Base-by-base conservation (phyloP, 2,888 invertebrate species). In the Dryadula phaetusa region DNA sequence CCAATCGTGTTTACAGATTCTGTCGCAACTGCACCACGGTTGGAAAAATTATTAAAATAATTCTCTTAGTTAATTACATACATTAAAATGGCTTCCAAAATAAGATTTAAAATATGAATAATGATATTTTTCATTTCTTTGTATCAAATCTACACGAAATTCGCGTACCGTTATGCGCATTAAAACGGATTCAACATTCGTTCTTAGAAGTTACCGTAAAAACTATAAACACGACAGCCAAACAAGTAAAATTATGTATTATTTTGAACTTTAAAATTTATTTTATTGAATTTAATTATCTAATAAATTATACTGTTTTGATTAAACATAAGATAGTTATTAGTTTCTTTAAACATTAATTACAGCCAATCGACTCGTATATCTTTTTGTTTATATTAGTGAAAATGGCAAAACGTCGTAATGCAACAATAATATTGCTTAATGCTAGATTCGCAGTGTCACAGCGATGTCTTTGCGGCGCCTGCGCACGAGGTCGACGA, bases 401-500 rank as follows among this genome's bases (percentile, higher is more conserved):
- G 12, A 22, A 56, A 44, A 28, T 14, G 18, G 22, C 16, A 20
- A 63, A 54, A 32, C 56, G 10, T 42, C 10, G 28, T 60, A 56
- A 40, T 61, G 54, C 54, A 62, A 71, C 66, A 69, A 60, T 65
- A 62, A 64, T 47, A 54, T 67, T 52, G 64, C 46, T 56, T 53
- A 70, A 69, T 77, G 75, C 75, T 72, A 78, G 75, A 78, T 80
- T 79, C 76, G 74, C 74, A 71, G 72, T 74, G 68, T 75, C 82
- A 83, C 82, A 63, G 83, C 78, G 79, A 75, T 79, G 81, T 87
- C 83, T 85, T 84, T 79, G 82, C 86, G 85, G 84, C 88, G 90
- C 86, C 81, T 78, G 87, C 86, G 88, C 87, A 84, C 77, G 76
- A 76, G 79, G 83, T 86, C 88, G 82, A 79, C 84, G 90, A 90